A percentile compares a stretch with the other conserved stretches of the same genome.
phyloP scores from a whole-genome alignment of 92 coral and sea anemone genomes.

The Zoanthus sansibaricus region DNA sequence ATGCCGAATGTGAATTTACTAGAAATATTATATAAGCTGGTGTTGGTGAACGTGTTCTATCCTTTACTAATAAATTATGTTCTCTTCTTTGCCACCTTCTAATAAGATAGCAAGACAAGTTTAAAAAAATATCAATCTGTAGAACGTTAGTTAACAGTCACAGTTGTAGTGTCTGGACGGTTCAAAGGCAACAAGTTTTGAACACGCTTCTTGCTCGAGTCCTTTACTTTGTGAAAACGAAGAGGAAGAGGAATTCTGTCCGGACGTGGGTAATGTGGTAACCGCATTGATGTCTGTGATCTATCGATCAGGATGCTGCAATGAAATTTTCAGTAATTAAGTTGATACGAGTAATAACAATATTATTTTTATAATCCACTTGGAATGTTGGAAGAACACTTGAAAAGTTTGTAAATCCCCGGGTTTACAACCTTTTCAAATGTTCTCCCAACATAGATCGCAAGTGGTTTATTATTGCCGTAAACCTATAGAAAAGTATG shows the following conservation, averaged over 20 bases:
- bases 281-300: constrained; percentile 86
- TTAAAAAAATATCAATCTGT: background rate
- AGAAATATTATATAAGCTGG: no score
- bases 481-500: no score
- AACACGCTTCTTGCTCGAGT: constrained; percentile 65
- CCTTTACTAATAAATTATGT: background rate
- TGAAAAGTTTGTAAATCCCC: no score
- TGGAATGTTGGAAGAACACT: no score
- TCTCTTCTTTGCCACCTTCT: background rate
- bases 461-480: no score
- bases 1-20: no score
- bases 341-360: background rate
- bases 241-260: constrained; percentile 88
- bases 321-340: background rate
- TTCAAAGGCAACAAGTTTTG: constrained; percentile 59
- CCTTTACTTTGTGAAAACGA: constrained; percentile 76
- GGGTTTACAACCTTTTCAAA: no score
- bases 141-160: constrained; percentile 65
- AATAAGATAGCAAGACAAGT: background rate
- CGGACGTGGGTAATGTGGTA: constrained; percentile 90
- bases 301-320: constrained; percentile 90
- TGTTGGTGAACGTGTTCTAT: background rate
- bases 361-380: background rate
- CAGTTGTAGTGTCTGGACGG: constrained; percentile 66
- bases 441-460: no score